These are phyloP conservation scores for Steinernema hermaphroditum DNA, from an alignment of 2,888 invertebrate species.

Conservation along the genomic window DNA sequence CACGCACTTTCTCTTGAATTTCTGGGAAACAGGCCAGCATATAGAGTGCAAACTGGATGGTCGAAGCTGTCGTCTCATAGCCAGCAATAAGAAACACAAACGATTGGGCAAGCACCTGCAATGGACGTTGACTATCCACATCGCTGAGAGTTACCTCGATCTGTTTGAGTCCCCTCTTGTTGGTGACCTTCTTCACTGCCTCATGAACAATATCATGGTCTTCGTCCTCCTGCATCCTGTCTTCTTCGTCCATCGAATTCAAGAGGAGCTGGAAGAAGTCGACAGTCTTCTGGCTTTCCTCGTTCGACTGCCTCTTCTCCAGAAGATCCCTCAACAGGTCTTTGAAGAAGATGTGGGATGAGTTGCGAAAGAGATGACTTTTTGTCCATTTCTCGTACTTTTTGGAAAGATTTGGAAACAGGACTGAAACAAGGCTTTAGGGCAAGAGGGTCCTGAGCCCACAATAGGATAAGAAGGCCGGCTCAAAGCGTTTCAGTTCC, in stretches of 20 bases:
- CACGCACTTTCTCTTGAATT: constrained; percentile 26
- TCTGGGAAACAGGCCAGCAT: constrained; percentile 7
- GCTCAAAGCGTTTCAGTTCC: background rate
- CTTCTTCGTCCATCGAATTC: constrained; percentile 11
- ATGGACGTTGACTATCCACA: too few relatives aligned
- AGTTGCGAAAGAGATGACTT: background rate
- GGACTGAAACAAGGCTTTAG: background rate
- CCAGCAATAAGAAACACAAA: constrained; percentile 18
- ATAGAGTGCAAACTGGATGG: constrained; percentile 17
- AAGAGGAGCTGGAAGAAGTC: constrained; percentile 17
- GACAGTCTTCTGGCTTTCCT: background rate
- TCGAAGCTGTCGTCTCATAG: constrained; percentile 32
- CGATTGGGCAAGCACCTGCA: constrained; percentile 13
- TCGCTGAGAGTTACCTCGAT: too few relatives aligned
- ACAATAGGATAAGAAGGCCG: background rate
- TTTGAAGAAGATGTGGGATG: background rate
- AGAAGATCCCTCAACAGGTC: background rate
- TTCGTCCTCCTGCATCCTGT: too few relatives aligned
- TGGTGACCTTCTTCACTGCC: background rate
- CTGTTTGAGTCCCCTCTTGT: background rate
- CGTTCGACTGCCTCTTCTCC: background rate
- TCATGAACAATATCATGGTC: background rate
- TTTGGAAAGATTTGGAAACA: background rate
- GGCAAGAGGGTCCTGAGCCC: background rate
- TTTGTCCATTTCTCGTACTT: background rate